Evolutionary conservation across 2,797 vertebrate genomes (phyloP).

Genomic region (Sebastes nivosus): DNA sequence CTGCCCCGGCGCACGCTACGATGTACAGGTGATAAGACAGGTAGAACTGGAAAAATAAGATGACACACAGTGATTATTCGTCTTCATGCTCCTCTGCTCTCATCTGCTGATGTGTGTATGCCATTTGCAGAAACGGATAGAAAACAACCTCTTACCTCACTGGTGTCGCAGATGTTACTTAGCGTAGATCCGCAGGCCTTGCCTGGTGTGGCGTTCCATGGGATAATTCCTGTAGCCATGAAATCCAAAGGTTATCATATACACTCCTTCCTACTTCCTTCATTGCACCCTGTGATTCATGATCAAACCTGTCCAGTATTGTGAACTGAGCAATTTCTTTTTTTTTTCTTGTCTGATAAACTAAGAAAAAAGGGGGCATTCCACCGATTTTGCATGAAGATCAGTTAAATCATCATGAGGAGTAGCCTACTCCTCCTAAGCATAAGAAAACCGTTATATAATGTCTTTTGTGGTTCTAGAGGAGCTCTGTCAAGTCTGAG

Average conservation of each 20-base stretch:
- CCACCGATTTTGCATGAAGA: background rate
- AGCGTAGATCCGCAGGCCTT: constrained; percentile 91
- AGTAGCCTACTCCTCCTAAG: background rate
- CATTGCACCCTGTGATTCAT: background rate
- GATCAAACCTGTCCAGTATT: background rate
- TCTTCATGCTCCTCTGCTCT: background rate
- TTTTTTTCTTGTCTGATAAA: background rate
- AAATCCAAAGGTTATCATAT: constrained; percentile 2
- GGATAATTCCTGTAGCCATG: constrained; percentile 90
- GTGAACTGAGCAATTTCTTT: background rate
- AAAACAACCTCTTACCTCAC: constrained; percentile 83
- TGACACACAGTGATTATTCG: background rate
- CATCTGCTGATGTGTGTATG: background rate
- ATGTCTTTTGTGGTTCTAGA: background rate
- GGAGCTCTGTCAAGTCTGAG: background rate
- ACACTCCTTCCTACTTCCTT: background rate
- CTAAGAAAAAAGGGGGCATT: background rate
- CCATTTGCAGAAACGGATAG: background rate
- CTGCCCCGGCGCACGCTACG: constrained; percentile 96
- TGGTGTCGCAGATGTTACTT: constrained; percentile 92
- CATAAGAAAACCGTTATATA: background rate
- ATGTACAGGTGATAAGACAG: constrained; percentile 99
- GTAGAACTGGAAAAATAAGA: constrained; percentile 89
- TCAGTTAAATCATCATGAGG: background rate
- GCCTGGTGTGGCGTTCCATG: constrained; percentile 94